These are phyloP conservation scores for Calycopis cecrops DNA, from an alignment of 1,140 invertebrate species.

Conservation along the genomic window DNA sequence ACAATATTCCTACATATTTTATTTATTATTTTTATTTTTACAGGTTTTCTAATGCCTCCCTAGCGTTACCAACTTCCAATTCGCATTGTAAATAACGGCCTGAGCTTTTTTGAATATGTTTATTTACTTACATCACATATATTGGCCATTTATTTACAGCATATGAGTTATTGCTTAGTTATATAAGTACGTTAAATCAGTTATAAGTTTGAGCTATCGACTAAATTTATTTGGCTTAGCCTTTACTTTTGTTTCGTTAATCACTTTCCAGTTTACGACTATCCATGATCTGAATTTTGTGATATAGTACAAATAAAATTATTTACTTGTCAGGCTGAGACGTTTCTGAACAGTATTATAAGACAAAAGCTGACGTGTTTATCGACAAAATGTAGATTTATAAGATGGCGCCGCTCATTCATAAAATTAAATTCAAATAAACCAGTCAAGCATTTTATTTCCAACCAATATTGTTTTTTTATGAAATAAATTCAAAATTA, in stretches of 20 bases:
- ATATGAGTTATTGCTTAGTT: constrained; percentile 28
- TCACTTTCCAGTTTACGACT: constrained; percentile 7
- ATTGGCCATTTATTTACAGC: constrained; percentile 42
- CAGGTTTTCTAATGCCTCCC: constrained; percentile 23
- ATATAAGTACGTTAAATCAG: constrained; percentile 43
- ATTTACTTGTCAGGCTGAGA: constrained; percentile 33
- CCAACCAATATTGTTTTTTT: no score
- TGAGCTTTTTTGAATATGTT: constrained; percentile 43
- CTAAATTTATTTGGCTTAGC: constrained; percentile 49
- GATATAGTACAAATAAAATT: constrained; percentile 71
- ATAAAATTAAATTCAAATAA: no score
- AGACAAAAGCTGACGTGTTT: constrained; percentile 13
- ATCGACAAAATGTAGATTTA: constrained; percentile 5
- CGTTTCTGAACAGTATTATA: constrained; percentile 15
- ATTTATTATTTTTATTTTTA: constrained; percentile 14
- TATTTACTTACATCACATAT: constrained; percentile 43
- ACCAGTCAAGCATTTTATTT: no score
- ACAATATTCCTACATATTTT: not conserved
- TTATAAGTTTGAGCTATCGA: constrained; percentile 49
- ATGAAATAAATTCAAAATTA: no score
- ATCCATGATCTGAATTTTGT: constrained; percentile 34
- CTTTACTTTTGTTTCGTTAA: constrained; percentile 41
- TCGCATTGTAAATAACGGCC: constrained; percentile 51
- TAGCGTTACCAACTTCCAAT: constrained; percentile 46
- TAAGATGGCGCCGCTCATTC: not conserved